Percentiles rank a stretch among this genome's conserved stretches.
Conservation (phyloP, 2,797 vertebrate species). For the Argya squamiceps region DNA sequence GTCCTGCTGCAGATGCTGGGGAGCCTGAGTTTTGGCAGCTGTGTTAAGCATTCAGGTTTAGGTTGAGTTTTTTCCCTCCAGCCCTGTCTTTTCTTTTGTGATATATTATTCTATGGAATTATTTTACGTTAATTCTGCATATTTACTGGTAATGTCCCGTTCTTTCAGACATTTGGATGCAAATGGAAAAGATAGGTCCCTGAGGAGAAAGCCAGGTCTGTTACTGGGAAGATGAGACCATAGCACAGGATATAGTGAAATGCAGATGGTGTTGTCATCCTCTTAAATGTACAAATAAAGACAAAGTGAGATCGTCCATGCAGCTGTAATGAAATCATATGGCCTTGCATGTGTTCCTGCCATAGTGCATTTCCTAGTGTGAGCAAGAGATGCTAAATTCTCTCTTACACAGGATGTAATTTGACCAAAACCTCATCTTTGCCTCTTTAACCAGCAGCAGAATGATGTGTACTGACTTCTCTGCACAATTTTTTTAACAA, state of each 20-base stretch:
- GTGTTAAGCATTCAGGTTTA: constrained; percentile 23
- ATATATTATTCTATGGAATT: constrained; percentile 48
- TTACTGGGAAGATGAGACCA: constrained; percentile 36
- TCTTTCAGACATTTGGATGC: not conserved
- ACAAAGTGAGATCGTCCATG: constrained; percentile 28
- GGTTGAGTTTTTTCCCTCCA: not conserved
- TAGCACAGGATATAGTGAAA: not conserved
- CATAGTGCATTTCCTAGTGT: not conserved
- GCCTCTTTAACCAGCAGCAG: constrained; percentile 18
- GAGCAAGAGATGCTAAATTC: constrained; percentile 9
- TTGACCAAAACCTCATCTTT: not conserved
- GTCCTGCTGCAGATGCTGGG: constrained; percentile 16
- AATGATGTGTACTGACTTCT: constrained; percentile 62
- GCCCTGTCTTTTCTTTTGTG: constrained; percentile 10
- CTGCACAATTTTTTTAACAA: constrained; percentile 22
- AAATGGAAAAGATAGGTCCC: constrained; percentile 7
- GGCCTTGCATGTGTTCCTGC: constrained; percentile 13
- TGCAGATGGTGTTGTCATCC: constrained; percentile 44
- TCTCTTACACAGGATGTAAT: not conserved
- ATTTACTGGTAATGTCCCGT: constrained; percentile 26
- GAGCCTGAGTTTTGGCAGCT: constrained; percentile 51
- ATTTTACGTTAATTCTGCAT: constrained; percentile 28
- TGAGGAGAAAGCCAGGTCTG: constrained; percentile 35
- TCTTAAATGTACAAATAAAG: constrained; percentile 51
- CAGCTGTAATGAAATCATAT: constrained; percentile 51